Conservation (phyloP, 2,113 vertebrate genomes). For the Xyrauchen texanus region DNA sequence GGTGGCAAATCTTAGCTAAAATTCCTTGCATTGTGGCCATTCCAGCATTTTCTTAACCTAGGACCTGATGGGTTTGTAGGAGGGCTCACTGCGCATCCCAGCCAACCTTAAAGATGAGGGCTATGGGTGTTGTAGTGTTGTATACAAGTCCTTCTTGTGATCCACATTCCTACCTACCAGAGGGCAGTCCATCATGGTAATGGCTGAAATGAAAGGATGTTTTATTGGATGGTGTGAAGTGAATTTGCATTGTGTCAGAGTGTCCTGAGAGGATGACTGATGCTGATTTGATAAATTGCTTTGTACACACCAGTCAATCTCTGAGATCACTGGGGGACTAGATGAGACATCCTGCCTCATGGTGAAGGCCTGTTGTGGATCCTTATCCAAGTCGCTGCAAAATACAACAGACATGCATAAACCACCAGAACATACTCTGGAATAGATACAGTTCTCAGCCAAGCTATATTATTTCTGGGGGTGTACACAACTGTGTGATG, state of each 20-base stretch:
- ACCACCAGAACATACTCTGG: conserved; percentile 14
- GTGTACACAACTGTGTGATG: conserved; percentile 21
- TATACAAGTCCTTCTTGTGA: conserved; percentile 38
- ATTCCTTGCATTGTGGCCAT: conserved; percentile 57
- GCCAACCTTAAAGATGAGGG: conserved; percentile 23
- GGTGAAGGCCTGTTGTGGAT: conserved; percentile 17
- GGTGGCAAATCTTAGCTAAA: conserved; percentile 21
- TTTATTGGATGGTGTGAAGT: conserved; percentile 52
- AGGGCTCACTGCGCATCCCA: neutral
- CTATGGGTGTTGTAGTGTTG: conserved; percentile 34
- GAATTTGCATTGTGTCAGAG: conserved; percentile 52
- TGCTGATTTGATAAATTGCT: conserved; percentile 54
- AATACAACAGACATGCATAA: conserved; percentile 6
- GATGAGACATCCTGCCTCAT: conserved; percentile 29
- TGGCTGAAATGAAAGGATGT: conserved; percentile 49
- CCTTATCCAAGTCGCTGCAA: conserved; percentile 17
- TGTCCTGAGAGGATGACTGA: conserved; percentile 40
- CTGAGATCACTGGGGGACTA: conserved; percentile 45
- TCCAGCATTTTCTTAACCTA: conserved; percentile 29
- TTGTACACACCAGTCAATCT: conserved; percentile 22
- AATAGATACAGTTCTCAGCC: conserved; percentile 22
- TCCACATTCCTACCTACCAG: conserved; percentile 47
- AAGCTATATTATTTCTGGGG: conserved; percentile 2
- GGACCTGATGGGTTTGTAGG: neutral
- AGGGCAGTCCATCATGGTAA: conserved; percentile 53